Conservation (phyloP, 2,888 invertebrate species). For the Aplocera efformata region DNA sequence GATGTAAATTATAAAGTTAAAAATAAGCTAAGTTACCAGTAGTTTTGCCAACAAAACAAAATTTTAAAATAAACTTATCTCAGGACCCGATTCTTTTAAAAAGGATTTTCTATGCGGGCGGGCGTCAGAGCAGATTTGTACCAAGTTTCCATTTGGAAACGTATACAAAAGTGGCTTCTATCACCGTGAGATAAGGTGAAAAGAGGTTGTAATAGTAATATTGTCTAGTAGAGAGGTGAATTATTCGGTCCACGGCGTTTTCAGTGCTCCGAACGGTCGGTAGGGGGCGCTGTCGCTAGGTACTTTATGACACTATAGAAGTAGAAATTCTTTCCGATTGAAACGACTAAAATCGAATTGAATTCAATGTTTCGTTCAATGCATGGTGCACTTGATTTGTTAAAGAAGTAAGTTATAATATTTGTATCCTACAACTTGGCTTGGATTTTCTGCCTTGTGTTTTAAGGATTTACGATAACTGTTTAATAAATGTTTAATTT, state of each 20-base stretch:
- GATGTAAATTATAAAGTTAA: no score
- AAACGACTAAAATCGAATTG: slow-evolving; percentile 49
- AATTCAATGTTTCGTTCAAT: slow-evolving; percentile 45
- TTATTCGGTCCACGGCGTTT: slow-evolving; percentile 55
- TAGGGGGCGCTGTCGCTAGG: slow-evolving; percentile 38
- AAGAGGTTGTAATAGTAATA: slow-evolving; percentile 23
- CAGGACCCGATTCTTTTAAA: slow-evolving; percentile 28
- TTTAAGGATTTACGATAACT: no score
- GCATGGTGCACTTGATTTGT: slow-evolving; percentile 9
- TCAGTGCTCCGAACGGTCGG: slow-evolving; percentile 42
- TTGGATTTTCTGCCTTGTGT: no score
- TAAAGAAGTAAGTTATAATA: no score
- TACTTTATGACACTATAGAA: slow-evolving; percentile 52
- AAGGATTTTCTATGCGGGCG: slow-evolving; percentile 32
- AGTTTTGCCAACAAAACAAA: not conserved
- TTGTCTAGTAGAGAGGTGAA: slow-evolving; percentile 44
- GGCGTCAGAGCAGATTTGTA: slow-evolving; percentile 21
- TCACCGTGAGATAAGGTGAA: slow-evolving; percentile 10
- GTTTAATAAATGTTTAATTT: no score
- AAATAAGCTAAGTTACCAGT: no score
- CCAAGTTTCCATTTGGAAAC: slow-evolving; percentile 13
- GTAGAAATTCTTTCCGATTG: slow-evolving; percentile 49
- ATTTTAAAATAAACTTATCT: slow-evolving; percentile 19
- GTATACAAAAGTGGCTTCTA: slow-evolving; percentile 15
- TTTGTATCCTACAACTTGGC: no score